phyloP scores from a whole-genome alignment of 1,140 invertebrate genomes.

The Zaprionus ornatus region DNA sequence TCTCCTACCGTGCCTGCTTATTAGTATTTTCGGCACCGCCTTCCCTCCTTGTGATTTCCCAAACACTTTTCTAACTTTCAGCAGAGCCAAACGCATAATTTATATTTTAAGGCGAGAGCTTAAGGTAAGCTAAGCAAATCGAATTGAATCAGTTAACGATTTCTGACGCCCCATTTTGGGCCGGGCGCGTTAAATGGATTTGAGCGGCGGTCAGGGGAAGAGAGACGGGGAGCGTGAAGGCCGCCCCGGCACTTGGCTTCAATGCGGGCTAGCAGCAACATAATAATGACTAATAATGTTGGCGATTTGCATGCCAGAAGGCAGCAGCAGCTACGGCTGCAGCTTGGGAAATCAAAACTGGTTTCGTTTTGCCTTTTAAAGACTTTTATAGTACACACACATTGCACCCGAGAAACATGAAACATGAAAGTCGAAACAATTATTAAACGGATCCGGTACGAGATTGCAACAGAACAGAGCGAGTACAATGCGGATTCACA shows the following conservation, averaged over 20 bases:
- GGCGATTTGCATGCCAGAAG: constrained; percentile 55
- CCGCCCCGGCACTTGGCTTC: constrained; percentile 19
- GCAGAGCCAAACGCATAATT: constrained; percentile 18
- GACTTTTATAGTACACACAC: constrained; percentile 1
- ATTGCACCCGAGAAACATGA: constrained; percentile 28
- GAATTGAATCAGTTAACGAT: constrained; percentile 53
- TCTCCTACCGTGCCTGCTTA: neutral
- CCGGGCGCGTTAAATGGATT: constrained; percentile 39
- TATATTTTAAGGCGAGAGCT: constrained; percentile 15
- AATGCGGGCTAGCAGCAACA: constrained; percentile 16
- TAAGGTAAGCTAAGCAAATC: constrained; percentile 15
- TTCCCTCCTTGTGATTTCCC: neutral
- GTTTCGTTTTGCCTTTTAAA: constrained; percentile 28
- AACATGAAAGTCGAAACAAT: constrained; percentile 37
- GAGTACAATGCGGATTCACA: constrained; percentile 1
- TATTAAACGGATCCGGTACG: constrained; percentile 40
- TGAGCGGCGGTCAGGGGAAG: neutral
- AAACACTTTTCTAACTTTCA: constrained; percentile 37
- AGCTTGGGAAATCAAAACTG: constrained; percentile 39
- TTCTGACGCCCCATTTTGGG: constrained; percentile 55
- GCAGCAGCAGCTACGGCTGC: constrained; percentile 15
- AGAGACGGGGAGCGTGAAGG: constrained; percentile 39
- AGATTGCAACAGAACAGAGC: constrained; percentile 15
- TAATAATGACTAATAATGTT: constrained; percentile 58
- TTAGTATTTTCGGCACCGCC: constrained; percentile 11